A percentile compares a stretch with the other conserved stretches of the same genome.
phyloP scores from a whole-genome alignment of 2,113 vertebrate genomes.

The Onychorhynchus coronatus region DNA sequence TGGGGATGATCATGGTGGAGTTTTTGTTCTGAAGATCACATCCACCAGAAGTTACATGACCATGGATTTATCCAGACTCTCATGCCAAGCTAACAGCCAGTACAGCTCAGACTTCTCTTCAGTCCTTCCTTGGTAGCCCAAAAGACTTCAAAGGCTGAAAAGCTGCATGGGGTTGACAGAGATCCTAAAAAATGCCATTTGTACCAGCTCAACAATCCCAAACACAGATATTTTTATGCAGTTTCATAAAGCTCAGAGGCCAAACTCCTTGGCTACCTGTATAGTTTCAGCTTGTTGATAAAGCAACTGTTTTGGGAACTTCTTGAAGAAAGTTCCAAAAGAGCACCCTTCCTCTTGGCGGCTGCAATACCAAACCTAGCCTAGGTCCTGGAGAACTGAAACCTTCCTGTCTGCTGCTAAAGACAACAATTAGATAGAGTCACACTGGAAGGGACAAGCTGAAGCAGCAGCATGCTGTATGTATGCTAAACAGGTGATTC shows the following conservation, averaged over 20 bases:
- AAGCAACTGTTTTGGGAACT: not conserved
- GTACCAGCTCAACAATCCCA: not conserved
- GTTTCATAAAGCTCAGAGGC: not conserved
- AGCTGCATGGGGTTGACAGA: not conserved
- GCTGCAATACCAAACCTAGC: not conserved
- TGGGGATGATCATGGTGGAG: not conserved
- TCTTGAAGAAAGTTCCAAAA: not conserved
- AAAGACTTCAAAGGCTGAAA: not conserved
- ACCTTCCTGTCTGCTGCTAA: not conserved
- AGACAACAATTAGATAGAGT: not conserved
- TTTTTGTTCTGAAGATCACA: not conserved
- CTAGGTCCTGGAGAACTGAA: not conserved
- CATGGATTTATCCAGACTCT: not conserved
- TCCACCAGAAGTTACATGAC: not conserved
- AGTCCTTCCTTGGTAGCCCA: not conserved
- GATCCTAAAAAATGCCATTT: not conserved
- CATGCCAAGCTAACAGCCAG: not conserved
- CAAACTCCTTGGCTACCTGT: not conserved
- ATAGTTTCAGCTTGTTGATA: not conserved
- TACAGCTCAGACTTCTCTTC: not conserved
- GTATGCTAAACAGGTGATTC: not conserved
- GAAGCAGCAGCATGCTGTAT: not conserved
- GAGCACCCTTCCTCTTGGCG: not conserved
- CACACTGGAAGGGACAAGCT: not conserved
- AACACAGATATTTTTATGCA: rapidly evolving